Conservation (phyloP, 2,888 invertebrate genomes). For the Phania funesta region DNA sequence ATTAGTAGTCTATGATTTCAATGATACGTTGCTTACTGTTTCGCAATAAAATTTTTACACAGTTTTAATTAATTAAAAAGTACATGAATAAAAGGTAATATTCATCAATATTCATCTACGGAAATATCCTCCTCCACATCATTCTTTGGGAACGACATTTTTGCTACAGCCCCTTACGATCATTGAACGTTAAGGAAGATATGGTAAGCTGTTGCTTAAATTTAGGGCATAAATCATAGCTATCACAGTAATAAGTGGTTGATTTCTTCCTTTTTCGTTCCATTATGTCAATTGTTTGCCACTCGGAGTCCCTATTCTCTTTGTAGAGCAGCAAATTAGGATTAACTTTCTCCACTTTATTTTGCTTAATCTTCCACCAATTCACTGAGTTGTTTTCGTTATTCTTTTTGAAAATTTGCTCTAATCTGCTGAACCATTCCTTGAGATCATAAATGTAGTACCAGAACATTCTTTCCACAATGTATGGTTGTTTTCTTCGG, state of each 20-base stretch:
- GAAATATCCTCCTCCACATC: not conserved
- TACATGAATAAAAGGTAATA: conserved; percentile 7
- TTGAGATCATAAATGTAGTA: conserved; percentile 34
- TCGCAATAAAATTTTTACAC: conserved; percentile 24
- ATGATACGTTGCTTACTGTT: conserved; percentile 18
- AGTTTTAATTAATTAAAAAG: conserved; percentile 33
- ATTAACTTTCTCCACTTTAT: too few species aligned
- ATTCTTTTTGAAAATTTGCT: conserved; percentile 23
- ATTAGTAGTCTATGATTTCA: too few species aligned
- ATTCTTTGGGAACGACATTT: too few species aligned
- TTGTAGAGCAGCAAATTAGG: conserved; percentile 30
- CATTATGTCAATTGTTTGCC: not conserved
- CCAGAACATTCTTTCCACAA: conserved; percentile 30
- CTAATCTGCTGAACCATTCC: conserved; percentile 28
- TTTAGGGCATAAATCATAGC: conserved; percentile 1
- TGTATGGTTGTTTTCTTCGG: too few species aligned
- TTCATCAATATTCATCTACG: conserved; percentile 9
- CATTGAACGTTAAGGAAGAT: too few species aligned
- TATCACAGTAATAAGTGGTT: conserved; percentile 6
- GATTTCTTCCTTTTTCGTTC: too few species aligned
- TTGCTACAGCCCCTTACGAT: too few species aligned
- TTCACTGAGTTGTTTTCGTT: conserved; percentile 28
- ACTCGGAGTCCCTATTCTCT: conserved; percentile 20
- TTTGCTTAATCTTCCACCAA: conserved; percentile 7
- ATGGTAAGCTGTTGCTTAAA: too few species aligned